Percentiles rank a stretch among this genome's conserved stretches.
Evolutionary conservation across 2,113 vertebrate species (phyloP).

Genomic region (Oenanthe melanoleuca): DNA sequence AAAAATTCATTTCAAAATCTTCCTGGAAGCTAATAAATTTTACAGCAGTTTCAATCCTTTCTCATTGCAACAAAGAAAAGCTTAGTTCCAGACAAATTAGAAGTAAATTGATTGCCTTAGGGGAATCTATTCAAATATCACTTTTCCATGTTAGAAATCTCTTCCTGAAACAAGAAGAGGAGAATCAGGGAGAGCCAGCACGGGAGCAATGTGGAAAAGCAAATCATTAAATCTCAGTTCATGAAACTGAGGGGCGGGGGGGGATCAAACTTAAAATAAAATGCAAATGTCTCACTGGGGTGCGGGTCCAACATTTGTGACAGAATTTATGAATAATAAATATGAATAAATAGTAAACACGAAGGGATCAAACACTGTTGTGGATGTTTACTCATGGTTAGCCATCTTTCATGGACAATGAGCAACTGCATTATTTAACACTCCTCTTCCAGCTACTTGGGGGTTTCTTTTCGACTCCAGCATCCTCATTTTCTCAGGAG

Average conservation of each 20-base stretch:
- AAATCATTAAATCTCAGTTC: slow-evolving; percentile 71
- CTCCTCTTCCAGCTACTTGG: slow-evolving; percentile 18
- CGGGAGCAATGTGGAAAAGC: slow-evolving; percentile 52
- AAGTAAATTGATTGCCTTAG: slow-evolving; percentile 84
- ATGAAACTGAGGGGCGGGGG: slow-evolving; percentile 30
- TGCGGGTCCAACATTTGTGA: slow-evolving; percentile 73
- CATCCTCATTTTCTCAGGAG: background rate
- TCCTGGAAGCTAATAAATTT: slow-evolving; percentile 80
- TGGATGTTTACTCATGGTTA: slow-evolving; percentile 72
- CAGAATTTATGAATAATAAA: slow-evolving; percentile 81
- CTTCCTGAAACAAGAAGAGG: slow-evolving; percentile 69
- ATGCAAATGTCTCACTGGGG: slow-evolving; percentile 76
- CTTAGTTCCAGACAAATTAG: slow-evolving; percentile 84
- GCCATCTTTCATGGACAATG: slow-evolving; percentile 63
- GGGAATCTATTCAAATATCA: slow-evolving; percentile 81
- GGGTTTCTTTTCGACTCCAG: slow-evolving; percentile 7
- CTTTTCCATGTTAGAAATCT: slow-evolving; percentile 77
- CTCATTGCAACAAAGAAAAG: slow-evolving; percentile 80
- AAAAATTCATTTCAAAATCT: slow-evolving; percentile 79
- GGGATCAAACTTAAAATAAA: slow-evolving; percentile 73
- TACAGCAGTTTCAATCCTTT: slow-evolving; percentile 78
- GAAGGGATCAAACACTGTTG: slow-evolving; percentile 71
- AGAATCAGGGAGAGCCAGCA: slow-evolving; percentile 34
- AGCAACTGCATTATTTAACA: slow-evolving; percentile 57
- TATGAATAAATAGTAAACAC: slow-evolving; percentile 78